Conservation (phyloP, 2,888 invertebrate species). For the Allolobophora icterica region DNA sequence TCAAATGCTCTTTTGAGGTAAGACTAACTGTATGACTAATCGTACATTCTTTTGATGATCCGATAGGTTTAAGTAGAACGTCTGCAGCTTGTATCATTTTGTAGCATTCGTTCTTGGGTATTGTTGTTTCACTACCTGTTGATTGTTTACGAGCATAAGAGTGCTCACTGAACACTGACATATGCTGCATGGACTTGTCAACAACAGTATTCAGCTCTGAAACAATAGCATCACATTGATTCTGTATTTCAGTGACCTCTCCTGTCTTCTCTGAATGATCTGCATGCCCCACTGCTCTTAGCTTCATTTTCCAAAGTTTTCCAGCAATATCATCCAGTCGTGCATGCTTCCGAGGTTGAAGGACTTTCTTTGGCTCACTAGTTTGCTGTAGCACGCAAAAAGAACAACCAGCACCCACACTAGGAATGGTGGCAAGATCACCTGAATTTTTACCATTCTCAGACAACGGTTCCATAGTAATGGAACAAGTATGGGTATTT, state of each 20-base stretch:
- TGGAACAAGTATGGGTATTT: neutral
- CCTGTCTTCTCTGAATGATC: neutral
- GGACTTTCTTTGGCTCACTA: neutral
- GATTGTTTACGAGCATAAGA: neutral
- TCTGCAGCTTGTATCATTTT: neutral
- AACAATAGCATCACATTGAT: neutral
- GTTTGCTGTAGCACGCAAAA: too few species aligned
- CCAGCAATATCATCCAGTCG: neutral
- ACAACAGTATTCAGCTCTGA: constrained; percentile 12
- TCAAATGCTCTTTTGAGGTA: neutral
- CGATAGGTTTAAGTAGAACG: neutral
- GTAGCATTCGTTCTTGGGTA: too few species aligned
- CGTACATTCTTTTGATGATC: neutral
- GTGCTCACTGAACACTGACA: neutral
- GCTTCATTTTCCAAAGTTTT: constrained; percentile 2
- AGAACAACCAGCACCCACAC: neutral
- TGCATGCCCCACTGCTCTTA: neutral
- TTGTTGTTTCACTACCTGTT: neutral
- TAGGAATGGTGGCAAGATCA: neutral
- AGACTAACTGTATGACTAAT: neutral
- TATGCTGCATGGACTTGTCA: neutral
- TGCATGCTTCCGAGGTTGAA: neutral
- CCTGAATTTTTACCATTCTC: neutral
- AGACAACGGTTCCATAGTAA: neutral
- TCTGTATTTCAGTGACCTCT: neutral